These are phyloP conservation scores for Anhinga anhinga DNA, from an alignment of 2,113 vertebrate genomes.

Conservation along the genomic window DNA sequence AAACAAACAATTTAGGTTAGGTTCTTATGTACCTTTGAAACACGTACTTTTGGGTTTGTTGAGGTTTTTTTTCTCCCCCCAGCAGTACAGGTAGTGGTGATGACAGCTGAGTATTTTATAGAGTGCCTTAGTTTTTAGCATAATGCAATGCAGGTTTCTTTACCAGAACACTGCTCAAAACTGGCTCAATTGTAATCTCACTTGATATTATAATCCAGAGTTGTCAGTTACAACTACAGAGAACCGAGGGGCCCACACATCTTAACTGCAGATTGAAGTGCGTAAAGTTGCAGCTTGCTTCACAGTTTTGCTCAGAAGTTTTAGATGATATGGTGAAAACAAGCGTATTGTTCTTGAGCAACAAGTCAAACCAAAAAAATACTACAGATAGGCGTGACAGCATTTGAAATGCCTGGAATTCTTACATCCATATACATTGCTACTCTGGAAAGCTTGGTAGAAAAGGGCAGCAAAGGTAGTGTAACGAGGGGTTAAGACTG, in stretches of 20 bases:
- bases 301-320: not conserved
- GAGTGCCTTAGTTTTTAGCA: not conserved
- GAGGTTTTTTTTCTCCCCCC: not conserved
- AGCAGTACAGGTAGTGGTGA: not conserved
- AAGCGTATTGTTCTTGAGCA: not conserved
- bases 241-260: not conserved
- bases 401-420: not conserved
- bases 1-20: not conserved
- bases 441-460: not conserved
- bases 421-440: not conserved
- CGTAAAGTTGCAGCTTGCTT: not conserved
- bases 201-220: not conserved
- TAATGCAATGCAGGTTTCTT: not conserved
- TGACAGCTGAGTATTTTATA: not conserved
- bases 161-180: not conserved
- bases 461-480: not conserved
- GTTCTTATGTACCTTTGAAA: not conserved
- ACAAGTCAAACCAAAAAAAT: not conserved
- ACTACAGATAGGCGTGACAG: not conserved
- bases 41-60: not conserved
- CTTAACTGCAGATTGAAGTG: not conserved
- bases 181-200: not conserved
- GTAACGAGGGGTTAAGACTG: not conserved
- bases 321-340: not conserved
- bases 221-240: not conserved